Base-by-base conservation (phyloP, 2,797 vertebrate genomes). In the Passerculus sandwichensis region DNA sequence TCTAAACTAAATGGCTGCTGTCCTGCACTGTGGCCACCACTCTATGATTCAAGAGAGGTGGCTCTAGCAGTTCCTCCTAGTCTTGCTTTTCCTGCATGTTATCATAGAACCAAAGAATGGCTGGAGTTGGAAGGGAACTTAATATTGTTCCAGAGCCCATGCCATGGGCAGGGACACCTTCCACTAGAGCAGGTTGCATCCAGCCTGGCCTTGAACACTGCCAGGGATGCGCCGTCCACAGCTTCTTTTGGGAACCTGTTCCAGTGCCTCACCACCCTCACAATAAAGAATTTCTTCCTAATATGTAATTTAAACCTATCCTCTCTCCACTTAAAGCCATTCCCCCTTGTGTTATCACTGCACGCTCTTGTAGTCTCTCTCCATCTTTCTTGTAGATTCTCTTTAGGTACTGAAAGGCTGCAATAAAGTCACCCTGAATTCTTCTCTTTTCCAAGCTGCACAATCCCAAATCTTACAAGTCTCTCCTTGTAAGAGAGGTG, bases 1-100 rank as follows among this genome's bases (percentile, higher is more conserved):
- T 36, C 54, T 64, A 51, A 60, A 51, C 10, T 73, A 62, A 62
- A 64, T 38, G 11, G 11, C 30, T 56, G 17, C 40, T 44, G 1
- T 50, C 36, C 8, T 0, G 0, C 23, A 18, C 38, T 50, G 16
- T 57, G 32, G 6, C 38, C n/a, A 21, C 30, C 22, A 50, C 11
- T 50, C 23, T 57, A 6, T 42, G 29, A 36, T 76, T 75, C 32
- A 30, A 64, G 13, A 60, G 15, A 36, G 6, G 5, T 34, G 57
- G 22, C 10, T 80, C 22, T 78, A 60, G 19, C 26, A 61, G 10
- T 27, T 87, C 11, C 8, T 82, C 13, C 29, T 45, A 6, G 6
- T 38, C 15, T 60, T 76, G 5, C 23, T 90, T 86, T 25, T 78
- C 16, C 51, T 71, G 5, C 1, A 0, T 56, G 3, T 48, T 73